Percentiles rank a stretch among this genome's conserved stretches.
Evolutionary conservation across 2,888 invertebrate genomes (phyloP).

Genomic region (Protophormia terraenovae): DNA sequence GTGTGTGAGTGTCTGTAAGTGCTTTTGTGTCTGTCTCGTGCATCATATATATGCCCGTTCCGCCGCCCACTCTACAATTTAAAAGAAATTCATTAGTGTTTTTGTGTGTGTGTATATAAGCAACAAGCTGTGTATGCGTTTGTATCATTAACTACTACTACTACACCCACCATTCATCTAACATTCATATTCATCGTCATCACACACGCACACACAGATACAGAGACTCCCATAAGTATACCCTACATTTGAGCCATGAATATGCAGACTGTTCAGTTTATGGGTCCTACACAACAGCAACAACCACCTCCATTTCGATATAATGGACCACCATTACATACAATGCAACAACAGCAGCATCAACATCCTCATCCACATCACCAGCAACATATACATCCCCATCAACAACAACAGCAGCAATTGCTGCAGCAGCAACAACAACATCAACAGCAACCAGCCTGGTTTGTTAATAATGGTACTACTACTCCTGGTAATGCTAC

Average conservation of each 20-base stretch:
- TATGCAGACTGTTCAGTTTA: slow-evolving; percentile 65
- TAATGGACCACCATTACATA: slow-evolving; percentile 62
- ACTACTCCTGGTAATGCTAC: not conserved
- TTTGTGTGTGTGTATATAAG: not conserved
- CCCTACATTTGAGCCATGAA: slow-evolving; percentile 48
- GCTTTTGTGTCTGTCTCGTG: not conserved
- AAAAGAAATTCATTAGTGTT: slow-evolving; percentile 21
- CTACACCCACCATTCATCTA: not conserved
- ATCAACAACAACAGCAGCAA: slow-evolving; percentile 29
- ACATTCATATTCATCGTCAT: slow-evolving; percentile 26
- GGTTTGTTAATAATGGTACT: slow-evolving; percentile 60
- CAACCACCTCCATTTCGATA: slow-evolving; percentile 56
- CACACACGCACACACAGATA: not conserved
- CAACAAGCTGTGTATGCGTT: slow-evolving; percentile 18
- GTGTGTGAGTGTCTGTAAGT: slow-evolving; percentile 6
- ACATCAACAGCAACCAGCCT: slow-evolving; percentile 57
- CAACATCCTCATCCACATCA: slow-evolving; percentile 12
- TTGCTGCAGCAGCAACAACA: slow-evolving; percentile 36
- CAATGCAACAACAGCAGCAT: slow-evolving; percentile 58
- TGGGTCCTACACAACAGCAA: slow-evolving; percentile 56
- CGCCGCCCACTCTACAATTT: not conserved
- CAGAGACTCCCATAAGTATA: too few relatives aligned
- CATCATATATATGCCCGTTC: not conserved
- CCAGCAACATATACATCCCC: slow-evolving; percentile 36
- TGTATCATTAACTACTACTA: slow-evolving; percentile 20